Evolutionary conservation across 2,113 vertebrate species (phyloP).

Genomic region (Siniperca chuatsi): DNA sequence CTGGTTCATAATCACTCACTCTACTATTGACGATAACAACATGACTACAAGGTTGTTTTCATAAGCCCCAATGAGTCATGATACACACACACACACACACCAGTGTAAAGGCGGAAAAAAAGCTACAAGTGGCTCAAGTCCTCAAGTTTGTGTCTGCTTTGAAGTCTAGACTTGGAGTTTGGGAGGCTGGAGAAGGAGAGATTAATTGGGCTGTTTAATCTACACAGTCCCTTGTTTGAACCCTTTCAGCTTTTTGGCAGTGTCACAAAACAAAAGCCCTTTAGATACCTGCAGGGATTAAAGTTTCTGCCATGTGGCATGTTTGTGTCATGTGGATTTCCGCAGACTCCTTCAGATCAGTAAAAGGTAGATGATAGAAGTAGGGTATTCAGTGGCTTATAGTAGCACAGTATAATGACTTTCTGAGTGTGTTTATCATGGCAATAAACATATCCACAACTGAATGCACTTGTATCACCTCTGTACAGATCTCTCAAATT

Average conservation of each 20-base stretch:
- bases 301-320: constrained; percentile 62
- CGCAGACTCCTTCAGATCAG: constrained; percentile 41
- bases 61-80: constrained; percentile 41
- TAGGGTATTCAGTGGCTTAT: constrained; percentile 1
- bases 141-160: constrained; percentile 62
- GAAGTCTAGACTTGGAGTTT: constrained; percentile 65
- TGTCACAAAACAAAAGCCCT: constrained; percentile 53
- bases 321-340: constrained; percentile 48
- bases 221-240: constrained; percentile 58
- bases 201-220: constrained; percentile 73
- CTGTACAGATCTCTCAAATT: background rate
- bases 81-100: constrained; percentile 4
- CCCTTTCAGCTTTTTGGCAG: constrained; percentile 60
- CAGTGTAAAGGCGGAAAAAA: constrained; percentile 7
- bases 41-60: constrained; percentile 50
- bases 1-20: constrained; percentile 32
- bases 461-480: background rate
- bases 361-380: constrained; percentile 25
- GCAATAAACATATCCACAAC: background rate
- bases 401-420: constrained; percentile 7
- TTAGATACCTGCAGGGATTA: constrained; percentile 50
- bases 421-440: constrained; percentile 2
- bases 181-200: constrained; percentile 49
- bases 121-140: constrained; percentile 63
- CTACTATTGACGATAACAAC: constrained; percentile 22